Percentiles rank a stretch among this genome's conserved stretches.
Evolutionary conservation across 2,797 vertebrate species (phyloP).

Genomic region (Pangasius djambal): DNA sequence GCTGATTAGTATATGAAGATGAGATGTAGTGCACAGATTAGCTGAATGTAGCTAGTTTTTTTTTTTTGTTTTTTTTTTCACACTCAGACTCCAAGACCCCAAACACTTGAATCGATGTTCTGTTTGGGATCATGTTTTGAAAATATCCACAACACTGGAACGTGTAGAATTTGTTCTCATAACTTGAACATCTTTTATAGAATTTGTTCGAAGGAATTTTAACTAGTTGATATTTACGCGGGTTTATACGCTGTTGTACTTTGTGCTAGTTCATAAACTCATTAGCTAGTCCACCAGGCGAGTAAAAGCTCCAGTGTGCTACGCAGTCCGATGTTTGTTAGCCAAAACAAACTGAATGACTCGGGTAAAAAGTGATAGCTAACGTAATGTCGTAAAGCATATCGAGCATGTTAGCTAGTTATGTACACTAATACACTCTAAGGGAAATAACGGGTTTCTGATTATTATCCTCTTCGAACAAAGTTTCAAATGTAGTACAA

Average conservation of each 20-base stretch:
- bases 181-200: not conserved
- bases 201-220: not conserved
- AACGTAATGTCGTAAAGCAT: not conserved
- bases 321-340: not conserved
- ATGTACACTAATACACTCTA: not conserved
- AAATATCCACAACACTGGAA: not conserved
- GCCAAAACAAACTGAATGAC: not conserved
- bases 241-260: not conserved
- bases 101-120: not conserved
- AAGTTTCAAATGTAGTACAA: not conserved
- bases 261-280: not conserved
- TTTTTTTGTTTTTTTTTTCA: not conserved
- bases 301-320: too few species aligned
- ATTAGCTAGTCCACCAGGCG: not conserved
- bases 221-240: not conserved
- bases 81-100: not conserved
- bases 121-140: not conserved
- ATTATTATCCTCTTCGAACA: not conserved
- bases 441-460: not conserved
- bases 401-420: not conserved
- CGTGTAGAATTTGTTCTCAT: not conserved
- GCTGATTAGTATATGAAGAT: not conserved
- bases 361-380: not conserved
- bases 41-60: not conserved
- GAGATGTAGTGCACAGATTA: not conserved